A percentile compares a stretch with the other conserved stretches of the same genome.
Conservation (phyloP, 2,797 vertebrate species). For the Pangasius larnaudii region DNA sequence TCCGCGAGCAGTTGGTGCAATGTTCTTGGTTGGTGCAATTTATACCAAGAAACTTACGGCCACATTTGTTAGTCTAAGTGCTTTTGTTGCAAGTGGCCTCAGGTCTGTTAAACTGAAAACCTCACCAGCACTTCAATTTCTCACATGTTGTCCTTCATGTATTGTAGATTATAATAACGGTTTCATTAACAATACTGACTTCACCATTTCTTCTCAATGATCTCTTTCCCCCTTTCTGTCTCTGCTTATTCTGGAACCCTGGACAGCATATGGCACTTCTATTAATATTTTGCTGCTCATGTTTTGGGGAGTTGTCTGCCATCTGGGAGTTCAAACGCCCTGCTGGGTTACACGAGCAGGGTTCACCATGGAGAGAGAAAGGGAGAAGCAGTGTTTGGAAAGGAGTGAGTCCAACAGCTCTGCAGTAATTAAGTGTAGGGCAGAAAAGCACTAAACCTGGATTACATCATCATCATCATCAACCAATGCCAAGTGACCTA, state of each 20-base stretch:
- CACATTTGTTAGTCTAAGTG: background rate
- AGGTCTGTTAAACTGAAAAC: background rate
- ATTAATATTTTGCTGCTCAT: conserved; percentile 60
- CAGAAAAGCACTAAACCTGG: background rate
- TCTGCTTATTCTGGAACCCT: conserved; percentile 28
- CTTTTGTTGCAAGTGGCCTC: background rate
- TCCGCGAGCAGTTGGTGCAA: background rate
- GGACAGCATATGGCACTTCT: conserved; percentile 56
- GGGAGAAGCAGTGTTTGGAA: background rate
- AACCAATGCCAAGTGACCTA: background rate
- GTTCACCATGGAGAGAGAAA: background rate
- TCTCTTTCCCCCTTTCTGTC: background rate
- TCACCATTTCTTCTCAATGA: conserved; percentile 2
- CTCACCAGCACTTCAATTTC: background rate
- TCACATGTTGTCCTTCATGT: background rate
- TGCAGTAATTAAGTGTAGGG: background rate
- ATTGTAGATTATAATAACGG: background rate
- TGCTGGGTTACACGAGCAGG: conserved; percentile 33
- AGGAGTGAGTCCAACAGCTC: background rate
- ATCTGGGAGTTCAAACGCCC: conserved; percentile 39
- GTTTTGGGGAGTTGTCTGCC: conserved; percentile 57
- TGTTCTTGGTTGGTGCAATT: background rate
- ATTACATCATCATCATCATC: conserved; percentile 11
- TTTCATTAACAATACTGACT: background rate
- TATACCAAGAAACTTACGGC: background rate